A percentile compares a stretch with the other conserved stretches of the same genome.
Evolutionary conservation across 2,888 invertebrate genomes (phyloP).

Genomic region (Chloroclystis v-ata): DNA sequence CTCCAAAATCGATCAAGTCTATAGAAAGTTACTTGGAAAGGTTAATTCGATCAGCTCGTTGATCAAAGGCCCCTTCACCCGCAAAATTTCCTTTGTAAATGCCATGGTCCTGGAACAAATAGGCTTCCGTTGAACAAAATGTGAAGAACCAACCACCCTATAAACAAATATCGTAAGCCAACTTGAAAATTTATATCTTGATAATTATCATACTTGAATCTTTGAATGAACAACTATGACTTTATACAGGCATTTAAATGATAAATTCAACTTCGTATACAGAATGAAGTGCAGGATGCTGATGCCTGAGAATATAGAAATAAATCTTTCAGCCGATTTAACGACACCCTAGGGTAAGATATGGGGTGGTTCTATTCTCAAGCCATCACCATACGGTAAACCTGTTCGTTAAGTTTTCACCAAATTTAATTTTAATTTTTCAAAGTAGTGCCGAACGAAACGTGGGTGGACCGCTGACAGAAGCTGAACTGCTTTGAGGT

Average conservation of each 20-base stretch:
- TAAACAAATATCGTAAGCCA: too few species aligned
- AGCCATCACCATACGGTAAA: too few species aligned
- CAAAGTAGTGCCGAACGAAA: conserved; percentile 42
- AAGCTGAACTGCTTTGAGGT: conserved; percentile 31
- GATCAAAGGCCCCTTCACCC: conserved; percentile 35
- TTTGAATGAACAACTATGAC: too few species aligned
- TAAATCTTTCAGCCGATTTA: too few species aligned
- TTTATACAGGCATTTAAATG: too few species aligned
- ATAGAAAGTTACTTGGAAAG: conserved; percentile 32
- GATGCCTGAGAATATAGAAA: too few species aligned
- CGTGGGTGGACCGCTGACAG: conserved; percentile 35
- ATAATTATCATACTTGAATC: too few species aligned
- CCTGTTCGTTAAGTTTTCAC: conserved; percentile 36
- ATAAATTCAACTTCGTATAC: too few species aligned
- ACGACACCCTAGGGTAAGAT: too few species aligned
- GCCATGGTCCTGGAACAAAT: conserved; percentile 31
- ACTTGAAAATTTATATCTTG: too few species aligned
- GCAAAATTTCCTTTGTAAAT: conserved; percentile 35
- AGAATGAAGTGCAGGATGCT: too few species aligned
- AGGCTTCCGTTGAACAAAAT: conserved; percentile 32
- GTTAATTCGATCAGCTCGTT: conserved; percentile 27
- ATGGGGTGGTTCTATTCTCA: too few species aligned
- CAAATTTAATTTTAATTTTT: conserved; percentile 47
- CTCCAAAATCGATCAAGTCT: conserved; percentile 2
- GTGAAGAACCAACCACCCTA: conserved; percentile 13